phyloP scores from a whole-genome alignment of 2,113 vertebrate genomes.

The Lophius piscatorius region DNA sequence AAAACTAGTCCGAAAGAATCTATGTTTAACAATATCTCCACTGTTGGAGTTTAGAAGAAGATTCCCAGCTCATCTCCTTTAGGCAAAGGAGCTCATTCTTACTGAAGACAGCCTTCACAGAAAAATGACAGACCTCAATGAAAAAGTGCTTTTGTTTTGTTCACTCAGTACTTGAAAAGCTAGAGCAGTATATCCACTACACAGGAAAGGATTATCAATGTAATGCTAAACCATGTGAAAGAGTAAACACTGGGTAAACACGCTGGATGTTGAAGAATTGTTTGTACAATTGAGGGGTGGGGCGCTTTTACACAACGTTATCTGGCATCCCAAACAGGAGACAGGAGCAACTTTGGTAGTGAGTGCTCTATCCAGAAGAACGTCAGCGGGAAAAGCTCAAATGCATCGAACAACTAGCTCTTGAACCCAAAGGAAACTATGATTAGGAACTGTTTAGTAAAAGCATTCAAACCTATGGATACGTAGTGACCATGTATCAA shows the following conservation, averaged over 20 bases:
- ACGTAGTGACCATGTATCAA: conserved; percentile 67
- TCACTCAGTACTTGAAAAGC: conserved; percentile 59
- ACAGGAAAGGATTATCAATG: conserved; percentile 52
- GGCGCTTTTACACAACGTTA: conserved; percentile 44
- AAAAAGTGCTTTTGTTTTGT: conserved; percentile 71
- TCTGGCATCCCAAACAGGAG: conserved; percentile 24
- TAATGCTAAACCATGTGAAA: conserved; percentile 61
- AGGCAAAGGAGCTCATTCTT: conserved; percentile 45
- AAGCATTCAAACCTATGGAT: conserved; percentile 67
- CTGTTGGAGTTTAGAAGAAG: conserved; percentile 20
- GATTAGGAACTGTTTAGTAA: conserved; percentile 48
- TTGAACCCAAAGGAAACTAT: conserved; percentile 28
- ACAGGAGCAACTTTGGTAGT: conserved; percentile 46
- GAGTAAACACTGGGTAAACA: conserved; percentile 35
- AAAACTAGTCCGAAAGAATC: conserved; percentile 40
- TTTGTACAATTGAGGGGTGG: conserved; percentile 69
- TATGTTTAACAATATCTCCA: conserved; percentile 61
- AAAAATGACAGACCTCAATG: conserved; percentile 48
- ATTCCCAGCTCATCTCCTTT: conserved; percentile 23
- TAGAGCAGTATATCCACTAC: conserved; percentile 64
- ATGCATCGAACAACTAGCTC: conserved; percentile 10
- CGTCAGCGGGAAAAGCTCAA: conserved; percentile 34
- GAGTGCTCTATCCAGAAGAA: conserved; percentile 24
- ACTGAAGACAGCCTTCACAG: conserved; percentile 38
- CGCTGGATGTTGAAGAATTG: conserved; percentile 42